phyloP scores from a whole-genome alignment of 2,113 vertebrate genomes.

The Pyrgilauda ruficollis region DNA sequence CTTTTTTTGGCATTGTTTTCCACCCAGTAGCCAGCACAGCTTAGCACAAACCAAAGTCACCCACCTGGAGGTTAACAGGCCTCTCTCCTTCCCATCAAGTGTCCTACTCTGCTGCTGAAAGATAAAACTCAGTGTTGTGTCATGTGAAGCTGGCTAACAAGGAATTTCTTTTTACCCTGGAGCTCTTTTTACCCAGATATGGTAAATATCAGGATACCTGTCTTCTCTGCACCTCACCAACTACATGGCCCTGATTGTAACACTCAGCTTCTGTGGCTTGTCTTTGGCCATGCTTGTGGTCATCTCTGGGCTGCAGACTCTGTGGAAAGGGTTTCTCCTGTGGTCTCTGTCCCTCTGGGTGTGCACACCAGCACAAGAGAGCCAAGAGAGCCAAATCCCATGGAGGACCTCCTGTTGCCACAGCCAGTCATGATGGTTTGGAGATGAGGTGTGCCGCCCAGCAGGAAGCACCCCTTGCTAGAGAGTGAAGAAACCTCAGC shows the following conservation, averaged over 20 bases:
- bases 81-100: neutral
- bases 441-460: neutral
- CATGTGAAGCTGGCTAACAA: neutral
- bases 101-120: neutral
- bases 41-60: neutral
- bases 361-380: neutral
- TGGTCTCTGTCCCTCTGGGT: neutral
- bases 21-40: neutral
- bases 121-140: neutral
- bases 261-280: neutral
- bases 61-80: neutral
- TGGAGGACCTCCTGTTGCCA: neutral
- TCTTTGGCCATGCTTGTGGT: neutral
- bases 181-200: neutral
- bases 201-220: neutral
- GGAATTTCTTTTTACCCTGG: neutral
- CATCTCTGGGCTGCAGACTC: neutral
- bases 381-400: neutral
- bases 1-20: neutral
- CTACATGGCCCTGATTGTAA: rapidly evolving
- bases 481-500: neutral
- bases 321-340: neutral
- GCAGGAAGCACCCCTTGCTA: neutral
- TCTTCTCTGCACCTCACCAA: neutral
- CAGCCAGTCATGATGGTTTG: rapidly evolving